Evolutionary conservation across 35 echinoderm and acorn worm species (phyloP), one percentile per base, ranked within the genome.

Genomic region (Holothuria glaberrima): DNA sequence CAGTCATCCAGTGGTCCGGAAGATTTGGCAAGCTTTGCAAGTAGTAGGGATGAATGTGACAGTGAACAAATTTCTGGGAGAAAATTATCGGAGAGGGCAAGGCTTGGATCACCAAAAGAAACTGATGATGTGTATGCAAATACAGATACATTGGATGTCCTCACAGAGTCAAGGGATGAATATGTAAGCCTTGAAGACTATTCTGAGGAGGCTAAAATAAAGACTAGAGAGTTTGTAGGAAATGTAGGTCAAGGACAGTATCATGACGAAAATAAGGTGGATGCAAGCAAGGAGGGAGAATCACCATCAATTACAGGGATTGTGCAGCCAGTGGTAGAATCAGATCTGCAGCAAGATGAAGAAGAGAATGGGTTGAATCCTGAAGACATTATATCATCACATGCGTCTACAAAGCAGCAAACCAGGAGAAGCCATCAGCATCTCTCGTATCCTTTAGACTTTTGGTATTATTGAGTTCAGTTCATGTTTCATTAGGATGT

Each of bases 21-120:
- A 16, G 59, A 50, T 44, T 18, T 17, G 17, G 58, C 84, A 69
- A 68, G 59, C 38, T 63, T 44, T 63, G 59, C 84, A 44, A 68
- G 63, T 38, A 28, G 35, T 46, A n/a, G 59, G 33, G 84, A 87
- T 69, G 84, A 63, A 50, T 59, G 61, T 66, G 61, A 62, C 34
- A 29, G 16, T 32, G 50, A 54, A 54, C 5, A 54, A 9, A 14
- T 17, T 54, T 54, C 50, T 54, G 50, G 12, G 3, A 14, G 12
- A 17, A 54, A 54, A 54, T 9, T 54, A 9, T 9, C 9, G 12
- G 50, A 54, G 50, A 54, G 9, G 50, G 12, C 50, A 54, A 41
- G 36, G 36, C 2, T 9, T 54, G 50, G 13, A 54, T 41, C 7
- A 7, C 2, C 36, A 41, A 41, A 7, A 14, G 10, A 70, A 6